phyloP scores from a whole-genome alignment of 2,113 vertebrate genomes.

The Tyto alba region DNA sequence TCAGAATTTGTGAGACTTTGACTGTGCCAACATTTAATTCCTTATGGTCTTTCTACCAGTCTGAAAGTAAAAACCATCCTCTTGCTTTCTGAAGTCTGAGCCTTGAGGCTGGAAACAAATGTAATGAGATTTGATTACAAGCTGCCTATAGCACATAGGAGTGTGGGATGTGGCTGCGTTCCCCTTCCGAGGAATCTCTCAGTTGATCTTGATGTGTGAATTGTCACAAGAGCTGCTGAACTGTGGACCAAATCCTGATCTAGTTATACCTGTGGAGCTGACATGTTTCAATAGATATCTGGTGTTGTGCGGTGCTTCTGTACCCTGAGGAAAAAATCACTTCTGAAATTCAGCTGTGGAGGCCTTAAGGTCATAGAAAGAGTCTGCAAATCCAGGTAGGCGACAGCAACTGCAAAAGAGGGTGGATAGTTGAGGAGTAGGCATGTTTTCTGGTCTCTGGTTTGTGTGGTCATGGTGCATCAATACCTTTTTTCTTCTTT shows the following conservation, averaged over 20 bases:
- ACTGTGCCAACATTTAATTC: background rate
- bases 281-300: background rate
- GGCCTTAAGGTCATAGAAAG: background rate
- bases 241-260: background rate
- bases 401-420: background rate
- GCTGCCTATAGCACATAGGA: background rate
- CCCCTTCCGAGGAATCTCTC: background rate
- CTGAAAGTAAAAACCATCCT: background rate
- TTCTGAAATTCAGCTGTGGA: constrained; percentile 31
- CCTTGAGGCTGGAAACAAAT: background rate
- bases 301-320: background rate
- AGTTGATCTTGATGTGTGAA: constrained; percentile 21
- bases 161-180: background rate
- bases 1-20: background rate
- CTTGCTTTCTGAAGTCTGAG: background rate
- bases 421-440: background rate
- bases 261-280: constrained; percentile 23
- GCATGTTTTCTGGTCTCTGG: background rate
- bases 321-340: constrained; percentile 15
- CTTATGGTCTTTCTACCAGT: background rate
- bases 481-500: background rate
- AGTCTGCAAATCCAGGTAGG: background rate
- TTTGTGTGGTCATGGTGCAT: background rate
- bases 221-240: constrained; percentile 7
- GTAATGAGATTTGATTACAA: background rate